Evolutionary conservation across 2,113 vertebrate species (phyloP).

Genomic region (Sminthopsis crassicaudata): DNA sequence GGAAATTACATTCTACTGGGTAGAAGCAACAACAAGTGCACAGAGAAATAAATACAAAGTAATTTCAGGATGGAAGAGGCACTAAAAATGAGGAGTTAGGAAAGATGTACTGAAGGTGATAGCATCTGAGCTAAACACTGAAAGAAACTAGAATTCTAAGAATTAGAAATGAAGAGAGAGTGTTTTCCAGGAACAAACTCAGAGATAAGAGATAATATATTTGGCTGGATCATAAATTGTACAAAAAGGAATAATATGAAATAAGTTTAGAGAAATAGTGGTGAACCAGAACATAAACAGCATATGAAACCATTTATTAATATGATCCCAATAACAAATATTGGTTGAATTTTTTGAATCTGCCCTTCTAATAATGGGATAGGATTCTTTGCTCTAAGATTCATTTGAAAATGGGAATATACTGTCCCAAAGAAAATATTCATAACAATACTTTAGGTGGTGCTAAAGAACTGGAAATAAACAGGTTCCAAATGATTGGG

Average conservation of each 20-base stretch:
- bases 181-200: not conserved
- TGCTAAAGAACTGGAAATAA: not conserved
- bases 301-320: not conserved
- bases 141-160: not conserved
- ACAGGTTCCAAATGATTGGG: not conserved
- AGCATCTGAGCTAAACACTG: not conserved
- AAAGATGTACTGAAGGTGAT: not conserved
- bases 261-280: not conserved
- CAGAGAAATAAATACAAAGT: not conserved
- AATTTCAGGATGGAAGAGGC: not conserved
- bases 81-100: not conserved
- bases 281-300: not conserved
- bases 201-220: not conserved
- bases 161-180: not conserved
- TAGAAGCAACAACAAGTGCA: not conserved
- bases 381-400: not conserved
- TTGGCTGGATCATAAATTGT: not conserved
- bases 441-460: not conserved
- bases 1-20: not conserved
- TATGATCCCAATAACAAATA: not conserved
- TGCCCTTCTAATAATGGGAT: not conserved
- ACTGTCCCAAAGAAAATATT: not conserved
- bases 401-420: not conserved
- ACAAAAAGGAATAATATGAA: not conserved
- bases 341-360: not conserved